Evolutionary conservation across 2,797 vertebrate species (phyloP).

Genomic region (Poeciliopsis presidionis): DNA sequence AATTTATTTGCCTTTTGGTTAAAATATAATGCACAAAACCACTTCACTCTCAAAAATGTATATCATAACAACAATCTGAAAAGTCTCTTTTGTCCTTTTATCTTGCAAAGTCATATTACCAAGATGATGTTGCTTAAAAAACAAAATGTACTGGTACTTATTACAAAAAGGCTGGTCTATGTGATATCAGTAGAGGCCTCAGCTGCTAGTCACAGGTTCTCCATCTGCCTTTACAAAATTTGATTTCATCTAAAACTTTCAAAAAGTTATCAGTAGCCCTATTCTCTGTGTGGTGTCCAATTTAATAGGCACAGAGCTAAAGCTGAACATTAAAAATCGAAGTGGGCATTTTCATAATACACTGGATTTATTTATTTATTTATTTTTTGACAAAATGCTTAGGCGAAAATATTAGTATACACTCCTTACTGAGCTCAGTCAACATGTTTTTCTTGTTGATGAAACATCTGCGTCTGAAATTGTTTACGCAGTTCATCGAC

Average conservation of each 20-base stretch:
- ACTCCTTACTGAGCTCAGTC: not conserved
- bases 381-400: not conserved
- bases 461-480: not conserved
- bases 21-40: not conserved
- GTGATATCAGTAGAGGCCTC: not conserved
- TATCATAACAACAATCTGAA: not conserved
- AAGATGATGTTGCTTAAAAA: not conserved
- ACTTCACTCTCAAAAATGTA: not conserved
- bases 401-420: not conserved
- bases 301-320: not conserved
- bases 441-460: conserved; percentile 3
- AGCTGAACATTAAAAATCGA: not conserved
- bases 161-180: not conserved
- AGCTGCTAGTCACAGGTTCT: not conserved
- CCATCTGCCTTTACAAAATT: not conserved
- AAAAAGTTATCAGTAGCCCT: not conserved
- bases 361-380: not conserved
- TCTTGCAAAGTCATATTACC: not conserved
- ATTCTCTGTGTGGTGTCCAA: not conserved
- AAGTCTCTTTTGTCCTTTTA: not conserved
- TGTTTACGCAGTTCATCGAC: not conserved
- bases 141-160: not conserved
- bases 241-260: not conserved
- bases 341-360: not conserved
- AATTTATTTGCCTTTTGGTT: not conserved